A percentile compares a stretch with the other conserved stretches of the same genome.
phyloP scores from a whole-genome alignment of 2,797 vertebrate species.

The Gadopsis marmoratus region DNA sequence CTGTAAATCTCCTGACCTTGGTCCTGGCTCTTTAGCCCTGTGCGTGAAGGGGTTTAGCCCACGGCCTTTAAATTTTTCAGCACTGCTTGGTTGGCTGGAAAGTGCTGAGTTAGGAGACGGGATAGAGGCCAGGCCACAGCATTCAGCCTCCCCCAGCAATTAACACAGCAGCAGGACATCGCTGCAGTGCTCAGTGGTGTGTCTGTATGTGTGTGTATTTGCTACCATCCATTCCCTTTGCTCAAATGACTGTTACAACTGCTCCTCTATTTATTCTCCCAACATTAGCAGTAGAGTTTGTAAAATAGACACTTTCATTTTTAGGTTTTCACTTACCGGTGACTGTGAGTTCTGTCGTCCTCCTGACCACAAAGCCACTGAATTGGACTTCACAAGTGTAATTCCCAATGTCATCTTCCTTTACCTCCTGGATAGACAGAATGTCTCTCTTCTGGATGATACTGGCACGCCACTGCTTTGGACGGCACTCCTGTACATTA shows the following conservation, averaged over 20 bases:
- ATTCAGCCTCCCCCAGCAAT: constrained; percentile 75
- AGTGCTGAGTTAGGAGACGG: constrained; percentile 76
- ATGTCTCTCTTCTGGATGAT: constrained; percentile 91
- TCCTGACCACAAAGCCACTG: constrained; percentile 93
- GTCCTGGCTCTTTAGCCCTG: constrained; percentile 69
- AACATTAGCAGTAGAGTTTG: constrained; percentile 11
- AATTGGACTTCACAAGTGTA: constrained; percentile 98
- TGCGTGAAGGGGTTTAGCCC: constrained; percentile 69
- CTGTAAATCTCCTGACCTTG: constrained; percentile 78
- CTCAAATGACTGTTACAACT: constrained; percentile 27
- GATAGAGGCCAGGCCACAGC: constrained; percentile 66
- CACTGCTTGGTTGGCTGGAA: constrained; percentile 64
- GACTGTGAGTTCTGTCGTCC: constrained; percentile 94
- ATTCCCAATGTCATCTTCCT: constrained; percentile 98
- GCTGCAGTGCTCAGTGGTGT: constrained; percentile 53
- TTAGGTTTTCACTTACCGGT: constrained; percentile 87
- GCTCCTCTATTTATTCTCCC: background rate
- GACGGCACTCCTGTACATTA: constrained; percentile 91
- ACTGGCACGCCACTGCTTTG: constrained; percentile 92
- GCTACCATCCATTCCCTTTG: constrained; percentile 39
- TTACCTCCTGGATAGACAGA: constrained; percentile 94
- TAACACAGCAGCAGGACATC: constrained; percentile 78
- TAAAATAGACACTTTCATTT: background rate
- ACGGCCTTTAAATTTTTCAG: constrained; percentile 80
- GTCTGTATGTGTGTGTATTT: constrained; percentile 34